Evolutionary conservation across 1,140 invertebrate genomes (phyloP).

Genomic region (Bactericera cockerelli): DNA sequence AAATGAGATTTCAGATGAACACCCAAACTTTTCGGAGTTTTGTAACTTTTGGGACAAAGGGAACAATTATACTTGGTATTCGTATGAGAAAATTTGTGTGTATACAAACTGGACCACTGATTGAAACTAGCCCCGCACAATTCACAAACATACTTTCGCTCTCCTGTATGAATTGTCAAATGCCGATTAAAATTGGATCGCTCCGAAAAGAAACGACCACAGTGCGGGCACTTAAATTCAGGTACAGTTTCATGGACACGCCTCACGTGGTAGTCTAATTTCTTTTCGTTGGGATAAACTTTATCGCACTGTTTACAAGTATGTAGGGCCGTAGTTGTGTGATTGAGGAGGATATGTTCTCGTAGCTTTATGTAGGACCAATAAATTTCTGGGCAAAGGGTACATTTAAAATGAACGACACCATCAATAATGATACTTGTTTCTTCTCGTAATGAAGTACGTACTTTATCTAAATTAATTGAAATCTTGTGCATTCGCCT

Average conservation of each 20-base stretch:
- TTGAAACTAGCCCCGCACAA: constrained; percentile 18
- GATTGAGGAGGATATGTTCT: not conserved
- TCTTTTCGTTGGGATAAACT: not conserved
- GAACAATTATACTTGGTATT: constrained; percentile 45
- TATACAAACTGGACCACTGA: constrained; percentile 44
- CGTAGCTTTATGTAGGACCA: not conserved
- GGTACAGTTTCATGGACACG: not conserved
- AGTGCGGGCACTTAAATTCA: constrained; percentile 32
- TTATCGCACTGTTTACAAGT: not conserved
- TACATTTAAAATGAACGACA: not conserved
- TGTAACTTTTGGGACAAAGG: constrained; percentile 33
- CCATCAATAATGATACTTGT: not conserved
- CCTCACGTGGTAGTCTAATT: not conserved
- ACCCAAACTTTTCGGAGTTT: not conserved
- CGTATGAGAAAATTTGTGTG: constrained; percentile 55
- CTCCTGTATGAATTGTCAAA: constrained; percentile 34
- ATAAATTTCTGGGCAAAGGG: not conserved
- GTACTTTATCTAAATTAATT: not conserved
- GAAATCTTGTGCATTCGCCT: not conserved
- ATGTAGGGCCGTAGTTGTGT: not conserved
- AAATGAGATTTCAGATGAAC: not conserved
- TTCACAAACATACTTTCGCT: constrained; percentile 40
- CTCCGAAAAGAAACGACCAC: constrained; percentile 40
- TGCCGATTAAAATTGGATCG: constrained; percentile 35
- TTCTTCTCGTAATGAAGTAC: not conserved